Evolutionary conservation across 2,797 vertebrate species (phyloP), one percentile per base, ranked within the genome.

Genomic region (Catostomus latipinnis): DNA sequence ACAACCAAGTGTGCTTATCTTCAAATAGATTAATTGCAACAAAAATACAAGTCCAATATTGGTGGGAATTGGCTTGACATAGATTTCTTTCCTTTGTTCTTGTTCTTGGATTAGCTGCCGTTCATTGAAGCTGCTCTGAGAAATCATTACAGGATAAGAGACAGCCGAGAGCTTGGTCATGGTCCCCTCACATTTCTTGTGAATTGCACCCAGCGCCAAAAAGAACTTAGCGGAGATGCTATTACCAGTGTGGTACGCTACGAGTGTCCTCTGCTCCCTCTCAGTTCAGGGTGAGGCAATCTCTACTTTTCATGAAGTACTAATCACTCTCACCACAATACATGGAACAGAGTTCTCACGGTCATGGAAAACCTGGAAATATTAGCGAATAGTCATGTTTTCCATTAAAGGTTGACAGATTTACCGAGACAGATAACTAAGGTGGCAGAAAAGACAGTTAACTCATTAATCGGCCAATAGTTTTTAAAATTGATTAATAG

Each of bases 131-230:
- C 85, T 8, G 93, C 92, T 0, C 83, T 95, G 62, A 88, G 91
- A 85, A 87, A 82, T 58, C 94, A 95, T 83, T 95, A 93, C 78
- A 81, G 69, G 53, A 83, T 95, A 53, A 84, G 82, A 54, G 91
- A 94, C 89, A 93, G 89, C 71, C 89, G 91, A 6, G 92, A 95
- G 57, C 89, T 95, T 13, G 93, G 94, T 12, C 88, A 87, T 0
- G 94, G 94, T 8, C 70, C 89, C 1, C 88, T 95, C 49, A 80
- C 86, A 14, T 88, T 67, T 52, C 86, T 94, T 53, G 88, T 87
- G 1, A 85, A 81, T 5, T 84, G 88, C 50, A 92, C 94, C 57
- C 87, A 90, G 48, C 85, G 84, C 0, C 94, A 94, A 84, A 90
- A 76, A 50, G 80, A 58, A 1, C 80, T 88, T 16, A 86, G 89